Base-by-base conservation (phyloP, 2,113 vertebrate genomes). In the Sciurus niger region DNA sequence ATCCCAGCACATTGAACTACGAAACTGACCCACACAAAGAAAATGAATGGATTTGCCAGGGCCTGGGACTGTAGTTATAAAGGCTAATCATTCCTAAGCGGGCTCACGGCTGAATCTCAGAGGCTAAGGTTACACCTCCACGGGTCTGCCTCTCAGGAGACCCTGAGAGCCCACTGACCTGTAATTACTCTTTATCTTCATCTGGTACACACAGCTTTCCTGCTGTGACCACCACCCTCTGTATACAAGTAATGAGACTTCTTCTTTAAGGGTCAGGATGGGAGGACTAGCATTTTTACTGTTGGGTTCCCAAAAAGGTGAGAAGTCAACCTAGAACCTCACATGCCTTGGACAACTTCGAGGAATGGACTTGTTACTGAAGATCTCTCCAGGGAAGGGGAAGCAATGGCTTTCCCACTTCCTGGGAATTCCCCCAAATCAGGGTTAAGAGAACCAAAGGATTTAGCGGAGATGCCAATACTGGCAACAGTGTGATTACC, bases 91-190 rank as follows among this genome's bases (percentile, higher is more conserved):
- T 24, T 53, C 5, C 65, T 84, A 37, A 83, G 65, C 83, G 65
- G 2, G 83, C 9, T 73, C 6, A 34, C 1, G 10, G n/a, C 1
- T 70, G 25, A 86, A 53, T 8, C 58, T 46, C 58, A 51, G 25
- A 37, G 14, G 46, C 8, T 76, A 40, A 0, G 30, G 16, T 63
- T 67, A 96, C 43, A 25, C 17, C 0, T 4, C 3, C 34, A 43
- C 46, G 20, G 28, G 18, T 3, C n/a, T 43, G 2, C 6, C 40
- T 28, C 32, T 88, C 24, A 7, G 65, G 4, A 17, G 68, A 65
- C 1, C 4, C 28, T 16, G 37, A 6, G 0, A 20, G n/a, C 40
- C 32, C 58, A 70, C 0, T 30, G 34, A 43, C 63, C 65, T 89
- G 0, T 2, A 25, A 37, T 4, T 22, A 40, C 17, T 16, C 4